Evolutionary conservation across 2,113 vertebrate genomes (phyloP), one percentile per base, ranked within the genome.

Genomic region (Ardeotis arabs): DNA sequence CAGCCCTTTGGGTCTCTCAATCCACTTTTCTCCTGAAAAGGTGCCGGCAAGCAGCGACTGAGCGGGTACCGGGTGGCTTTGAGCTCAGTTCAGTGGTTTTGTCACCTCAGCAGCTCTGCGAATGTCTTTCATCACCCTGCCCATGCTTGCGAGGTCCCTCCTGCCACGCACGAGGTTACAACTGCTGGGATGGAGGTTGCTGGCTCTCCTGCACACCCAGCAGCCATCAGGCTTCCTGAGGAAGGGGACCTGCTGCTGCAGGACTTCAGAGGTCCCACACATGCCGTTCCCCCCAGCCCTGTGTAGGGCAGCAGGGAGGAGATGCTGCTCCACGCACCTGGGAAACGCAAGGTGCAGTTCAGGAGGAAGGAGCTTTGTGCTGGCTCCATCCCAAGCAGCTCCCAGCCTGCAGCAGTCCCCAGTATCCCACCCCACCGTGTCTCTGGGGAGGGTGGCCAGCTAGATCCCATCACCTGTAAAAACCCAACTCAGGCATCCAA

Each of bases 131-230:
- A 14, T 35, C 72, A 14, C 79, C 23, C 60, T 58, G 50, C 14
- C 45, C 37, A 3, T 0, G 13, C 0, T 3, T 3, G 12, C 0
- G 1, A 56, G 20, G 29, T n/a, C 66, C 45, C 29, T 73, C 50
- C 59, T 64, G 49, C 56, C 76, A 18, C 45, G 19, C 74, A 9
- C 1, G 1, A 45, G 23, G 35, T 31, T 39, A 24, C 24, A 45
- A 7, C 7, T 33, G 14, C 41, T 3, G 9, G 37, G 10, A 14
- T 56, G 45, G 14, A 50, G 39, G 12, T 19, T 31, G 10, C 12
- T 56, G 2, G 0, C 2, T 62, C 28, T 56, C 35, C 41, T 3
- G 1, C 22, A 1, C 2, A 1, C 18, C n/a, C 12, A 9, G 53
- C 37, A 50, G 49, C 0, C 0, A 35, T 17, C 45, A 41, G 45